phyloP scores from a whole-genome alignment of 2,113 vertebrate genomes.

The Nettapus auritus region DNA sequence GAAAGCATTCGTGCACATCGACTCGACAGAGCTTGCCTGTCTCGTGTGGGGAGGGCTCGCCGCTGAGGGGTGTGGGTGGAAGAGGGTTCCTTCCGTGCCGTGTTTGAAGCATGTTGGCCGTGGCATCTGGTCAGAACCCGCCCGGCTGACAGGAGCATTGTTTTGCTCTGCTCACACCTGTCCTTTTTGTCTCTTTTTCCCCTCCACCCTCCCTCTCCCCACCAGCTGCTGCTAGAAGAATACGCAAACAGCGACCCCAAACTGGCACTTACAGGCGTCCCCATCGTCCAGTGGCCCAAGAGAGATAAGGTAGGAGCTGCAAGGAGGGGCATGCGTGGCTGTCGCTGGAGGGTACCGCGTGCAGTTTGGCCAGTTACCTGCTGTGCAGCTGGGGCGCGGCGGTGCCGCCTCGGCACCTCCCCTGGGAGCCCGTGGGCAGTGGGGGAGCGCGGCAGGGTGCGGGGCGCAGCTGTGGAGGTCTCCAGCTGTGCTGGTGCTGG shows the following conservation, averaged over 20 bases:
- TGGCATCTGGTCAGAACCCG: neutral
- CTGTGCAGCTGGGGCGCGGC: neutral
- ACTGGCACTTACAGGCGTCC: constrained; percentile 91
- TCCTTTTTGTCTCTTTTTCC: neutral
- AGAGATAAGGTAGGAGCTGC: constrained; percentile 84
- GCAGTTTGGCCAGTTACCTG: neutral
- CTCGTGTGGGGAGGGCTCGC: neutral
- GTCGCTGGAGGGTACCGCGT: fast-evolving
- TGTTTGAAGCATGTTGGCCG: neutral
- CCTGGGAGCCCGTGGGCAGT: fast-evolving
- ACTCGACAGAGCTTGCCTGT: constrained; percentile 37
- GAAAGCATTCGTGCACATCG: neutral
- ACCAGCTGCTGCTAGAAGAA: constrained; percentile 86
- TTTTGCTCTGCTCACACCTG: constrained; percentile 31
- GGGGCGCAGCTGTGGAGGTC: neutral
- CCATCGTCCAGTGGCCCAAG: constrained; percentile 96
- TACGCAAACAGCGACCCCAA: constrained; percentile 86
- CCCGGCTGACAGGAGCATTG: neutral
- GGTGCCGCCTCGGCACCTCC: fast-evolving
- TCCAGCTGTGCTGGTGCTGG: neutral
- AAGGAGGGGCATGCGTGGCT: neutral
- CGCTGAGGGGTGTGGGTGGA: neutral
- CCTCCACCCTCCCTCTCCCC: neutral
- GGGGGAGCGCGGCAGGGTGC: neutral
- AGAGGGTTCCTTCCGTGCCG: neutral